phyloP scores from a whole-genome alignment of 2,888 invertebrate species.

The Drosophila sordidula region DNA sequence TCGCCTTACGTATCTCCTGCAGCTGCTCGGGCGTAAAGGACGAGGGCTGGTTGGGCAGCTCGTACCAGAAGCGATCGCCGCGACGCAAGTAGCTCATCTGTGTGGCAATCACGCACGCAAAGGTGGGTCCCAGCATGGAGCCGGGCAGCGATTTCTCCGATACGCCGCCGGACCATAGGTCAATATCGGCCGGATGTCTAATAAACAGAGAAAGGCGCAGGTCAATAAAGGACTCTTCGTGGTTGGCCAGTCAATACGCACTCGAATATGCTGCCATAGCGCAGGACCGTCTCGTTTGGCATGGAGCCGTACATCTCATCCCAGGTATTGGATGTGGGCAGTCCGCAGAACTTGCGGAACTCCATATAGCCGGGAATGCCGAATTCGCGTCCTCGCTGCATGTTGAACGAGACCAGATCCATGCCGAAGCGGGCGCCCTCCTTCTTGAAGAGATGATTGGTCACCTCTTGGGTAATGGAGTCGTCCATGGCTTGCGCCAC shows the following conservation, averaged over 20 bases:
- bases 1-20: slow-evolving; percentile 92
- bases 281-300: slow-evolving; percentile 93
- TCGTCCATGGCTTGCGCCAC: slow-evolving; percentile 98
- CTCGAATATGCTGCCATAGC: slow-evolving; percentile 94
- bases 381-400: slow-evolving; percentile 96
- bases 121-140: slow-evolving; percentile 97
- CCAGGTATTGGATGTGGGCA: slow-evolving; percentile 90
- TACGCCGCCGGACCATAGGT: slow-evolving; percentile 97
- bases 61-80: slow-evolving; percentile 98
- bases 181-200: slow-evolving; percentile 95
- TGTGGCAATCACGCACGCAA: slow-evolving; percentile 96
- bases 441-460: slow-evolving; percentile 96
- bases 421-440: slow-evolving; percentile 90
- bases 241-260: slow-evolving; percentile 83
- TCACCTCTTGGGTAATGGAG: slow-evolving; percentile 95
- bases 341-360: slow-evolving; percentile 95
- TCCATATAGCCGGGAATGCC: slow-evolving; percentile 97
- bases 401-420: slow-evolving; percentile 96
- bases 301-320: slow-evolving; percentile 94
- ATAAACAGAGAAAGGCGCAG: background rate
- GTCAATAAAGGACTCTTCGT: background rate
- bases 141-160: slow-evolving; percentile 95
- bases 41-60: slow-evolving; percentile 95
- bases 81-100: slow-evolving; percentile 95
- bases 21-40: slow-evolving; percentile 95